Evolutionary conservation across 2,888 invertebrate genomes (phyloP).

Genomic region (Eupithecia vulgata): DNA sequence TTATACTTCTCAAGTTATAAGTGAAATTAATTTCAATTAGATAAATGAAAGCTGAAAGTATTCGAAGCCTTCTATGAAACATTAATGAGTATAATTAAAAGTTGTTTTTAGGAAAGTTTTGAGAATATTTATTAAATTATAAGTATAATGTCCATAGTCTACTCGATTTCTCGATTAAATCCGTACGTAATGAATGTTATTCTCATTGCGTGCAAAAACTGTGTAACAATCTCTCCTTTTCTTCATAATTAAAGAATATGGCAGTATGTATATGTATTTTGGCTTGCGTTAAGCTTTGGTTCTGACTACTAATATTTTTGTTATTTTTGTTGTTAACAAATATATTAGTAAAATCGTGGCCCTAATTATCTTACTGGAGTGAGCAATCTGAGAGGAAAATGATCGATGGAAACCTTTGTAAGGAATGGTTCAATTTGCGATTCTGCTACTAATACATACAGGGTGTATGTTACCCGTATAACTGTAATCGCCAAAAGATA

Average conservation of each 20-base stretch:
- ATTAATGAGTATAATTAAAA: slow-evolving; percentile 8
- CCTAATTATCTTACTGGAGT: not conserved
- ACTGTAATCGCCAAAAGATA: too few relatives aligned
- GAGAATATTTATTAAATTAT: not conserved
- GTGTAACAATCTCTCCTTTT: not conserved
- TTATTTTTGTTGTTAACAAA: too few relatives aligned
- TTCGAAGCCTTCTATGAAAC: slow-evolving; percentile 12
- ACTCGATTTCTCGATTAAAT: not conserved
- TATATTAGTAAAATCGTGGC: not conserved
- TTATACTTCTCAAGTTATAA: slow-evolving; percentile 30
- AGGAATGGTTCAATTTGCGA: not conserved
- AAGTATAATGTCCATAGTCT: not conserved
- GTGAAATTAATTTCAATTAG: slow-evolving; percentile 36
- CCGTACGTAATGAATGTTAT: not conserved
- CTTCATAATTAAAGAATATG: not conserved
- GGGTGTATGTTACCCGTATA: too few relatives aligned
- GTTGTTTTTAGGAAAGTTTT: not conserved
- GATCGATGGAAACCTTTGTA: not conserved
- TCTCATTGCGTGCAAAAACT: not conserved
- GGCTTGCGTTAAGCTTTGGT: not conserved
- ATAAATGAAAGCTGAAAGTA: slow-evolving; percentile 26
- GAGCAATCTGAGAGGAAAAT: not conserved
- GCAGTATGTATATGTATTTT: not conserved
- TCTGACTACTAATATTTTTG: not conserved
- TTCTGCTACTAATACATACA: not conserved